Base-by-base conservation (phyloP, 1,140 invertebrate genomes). In the Mizuhopecten yessoensis region DNA sequence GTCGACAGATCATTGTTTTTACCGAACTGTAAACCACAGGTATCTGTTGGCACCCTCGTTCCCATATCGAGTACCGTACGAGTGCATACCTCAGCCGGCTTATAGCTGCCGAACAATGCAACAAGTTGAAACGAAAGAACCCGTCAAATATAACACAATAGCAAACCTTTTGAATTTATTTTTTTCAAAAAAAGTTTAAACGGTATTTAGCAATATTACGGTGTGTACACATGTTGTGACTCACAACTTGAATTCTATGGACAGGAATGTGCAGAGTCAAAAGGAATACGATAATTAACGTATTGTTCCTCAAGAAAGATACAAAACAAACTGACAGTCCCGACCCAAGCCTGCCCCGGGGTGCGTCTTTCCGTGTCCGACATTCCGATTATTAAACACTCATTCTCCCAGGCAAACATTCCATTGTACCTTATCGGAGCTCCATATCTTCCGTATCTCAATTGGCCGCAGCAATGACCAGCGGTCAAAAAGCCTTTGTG, bases 111-210 rank as follows among this genome's bases (percentile, higher is more conserved):
- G 17, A n/a, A 75, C 57, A 75, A 75, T 75, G 57, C 42, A 45
- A 1, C 17, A 9, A 10, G 9, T 1, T 75, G 57, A 75, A 29
- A 75, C 5, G 23, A 9, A 75, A n/a, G 29, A n/a, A 57, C 3
- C 45, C 20, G 1, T 5, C 57, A n/a, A 75, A 75, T 29, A 75
- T 17, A 75, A 29, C n/a, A 75, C 57, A 75, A 75, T 75, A n/a
- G n/a, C 5, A 5, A 17, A 75, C 29, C 57, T 75, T 75, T 75
- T n/a, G n/a, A 17, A 39, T 39, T 39, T 23, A 17, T 20, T 75
- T 75, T 75, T 75, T 75, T 75, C 57, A 29, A 10, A 75, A 75
- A 75, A 75, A 75, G 57, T 75, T 75, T 75, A 75, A 75, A n/a
- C n/a, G 57, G 57, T 29, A 29, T 75, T 75, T 75, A n/a, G 57